These are phyloP conservation scores for Gobius niger DNA, from an alignment of 2,113 vertebrate genomes.

Conservation along the genomic window DNA sequence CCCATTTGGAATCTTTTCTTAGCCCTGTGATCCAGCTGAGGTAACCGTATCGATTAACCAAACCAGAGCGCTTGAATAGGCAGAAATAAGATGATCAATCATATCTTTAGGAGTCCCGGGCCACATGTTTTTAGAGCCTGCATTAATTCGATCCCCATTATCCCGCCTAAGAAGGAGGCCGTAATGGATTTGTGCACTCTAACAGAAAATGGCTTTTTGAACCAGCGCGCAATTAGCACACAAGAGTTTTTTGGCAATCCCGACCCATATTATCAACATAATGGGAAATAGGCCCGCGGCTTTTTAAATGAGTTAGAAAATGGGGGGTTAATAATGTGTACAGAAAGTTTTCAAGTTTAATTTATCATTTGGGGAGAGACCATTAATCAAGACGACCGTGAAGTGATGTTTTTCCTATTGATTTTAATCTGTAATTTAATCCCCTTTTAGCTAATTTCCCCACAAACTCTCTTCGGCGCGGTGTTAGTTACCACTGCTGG, in stretches of 20 bases:
- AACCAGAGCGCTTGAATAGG: slow-evolving; percentile 54
- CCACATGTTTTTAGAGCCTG: slow-evolving; percentile 76
- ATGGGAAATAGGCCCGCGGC: slow-evolving; percentile 81
- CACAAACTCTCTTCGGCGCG: slow-evolving; percentile 22
- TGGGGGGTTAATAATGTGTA: slow-evolving; percentile 70
- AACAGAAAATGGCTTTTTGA: slow-evolving; percentile 99
- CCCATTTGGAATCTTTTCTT: not conserved
- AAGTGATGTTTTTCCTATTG: slow-evolving; percentile 66
- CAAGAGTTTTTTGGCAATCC: slow-evolving; percentile 83
- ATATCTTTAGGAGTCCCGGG: slow-evolving; percentile 78
- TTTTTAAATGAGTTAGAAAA: slow-evolving; percentile 86
- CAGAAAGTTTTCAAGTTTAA: slow-evolving; percentile 71
- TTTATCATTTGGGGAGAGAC: slow-evolving; percentile 65
- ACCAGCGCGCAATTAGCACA: slow-evolving; percentile 91
- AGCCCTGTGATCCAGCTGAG: slow-evolving; percentile 43
- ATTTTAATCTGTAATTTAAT: slow-evolving; percentile 71
- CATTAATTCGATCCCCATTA: slow-evolving; percentile 95
- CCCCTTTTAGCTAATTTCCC: slow-evolving; percentile 56
- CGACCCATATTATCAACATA: slow-evolving; percentile 79
- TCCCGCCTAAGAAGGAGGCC: slow-evolving; percentile 84
- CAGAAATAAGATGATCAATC: slow-evolving; percentile 95
- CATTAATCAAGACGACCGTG: slow-evolving; percentile 70
- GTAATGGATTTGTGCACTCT: slow-evolving; percentile 99
- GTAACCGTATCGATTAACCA: slow-evolving; percentile 71
- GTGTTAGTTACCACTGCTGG: slow-evolving; percentile 12